These are phyloP conservation scores for Siniperca undulata DNA, from an alignment of 2,797 vertebrate species.

Conservation along the genomic window DNA sequence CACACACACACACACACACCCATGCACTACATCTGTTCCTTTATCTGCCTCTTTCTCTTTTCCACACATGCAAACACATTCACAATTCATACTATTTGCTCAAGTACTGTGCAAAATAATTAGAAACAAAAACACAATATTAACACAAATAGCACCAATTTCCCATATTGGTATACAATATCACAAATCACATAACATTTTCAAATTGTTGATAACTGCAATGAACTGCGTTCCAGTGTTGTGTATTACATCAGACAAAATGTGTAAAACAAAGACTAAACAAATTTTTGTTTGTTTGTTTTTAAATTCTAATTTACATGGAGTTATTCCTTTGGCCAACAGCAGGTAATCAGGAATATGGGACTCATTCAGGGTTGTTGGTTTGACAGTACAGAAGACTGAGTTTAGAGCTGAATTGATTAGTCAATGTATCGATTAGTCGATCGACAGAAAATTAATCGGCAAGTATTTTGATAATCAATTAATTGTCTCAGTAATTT, in stretches of 20 bases:
- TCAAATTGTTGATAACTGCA: neutral
- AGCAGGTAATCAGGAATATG: neutral
- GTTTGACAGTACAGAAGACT: neutral
- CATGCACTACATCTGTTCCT: neutral
- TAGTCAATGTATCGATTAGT: neutral
- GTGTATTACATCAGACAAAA: neutral
- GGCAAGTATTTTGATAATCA: neutral
- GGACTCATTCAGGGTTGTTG: neutral
- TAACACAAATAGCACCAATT: neutral
- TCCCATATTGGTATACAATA: neutral
- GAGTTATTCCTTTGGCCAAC: neutral
- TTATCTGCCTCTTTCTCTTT: conserved; percentile 18
- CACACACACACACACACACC: conserved; percentile 3
- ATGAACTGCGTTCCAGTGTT: neutral
- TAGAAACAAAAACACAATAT: neutral
- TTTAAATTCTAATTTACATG: neutral
- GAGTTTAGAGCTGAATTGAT: neutral
- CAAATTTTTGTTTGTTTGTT: neutral
- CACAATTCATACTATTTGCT: conserved; percentile 21
- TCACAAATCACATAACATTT: neutral
- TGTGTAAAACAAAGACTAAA: neutral
- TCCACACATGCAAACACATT: neutral
- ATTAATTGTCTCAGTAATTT: neutral
- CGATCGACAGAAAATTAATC: neutral
- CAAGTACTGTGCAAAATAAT: neutral